These are phyloP conservation scores for Amia ocellicauda DNA, from an alignment of 2,113 vertebrate species.

Conservation along the genomic window DNA sequence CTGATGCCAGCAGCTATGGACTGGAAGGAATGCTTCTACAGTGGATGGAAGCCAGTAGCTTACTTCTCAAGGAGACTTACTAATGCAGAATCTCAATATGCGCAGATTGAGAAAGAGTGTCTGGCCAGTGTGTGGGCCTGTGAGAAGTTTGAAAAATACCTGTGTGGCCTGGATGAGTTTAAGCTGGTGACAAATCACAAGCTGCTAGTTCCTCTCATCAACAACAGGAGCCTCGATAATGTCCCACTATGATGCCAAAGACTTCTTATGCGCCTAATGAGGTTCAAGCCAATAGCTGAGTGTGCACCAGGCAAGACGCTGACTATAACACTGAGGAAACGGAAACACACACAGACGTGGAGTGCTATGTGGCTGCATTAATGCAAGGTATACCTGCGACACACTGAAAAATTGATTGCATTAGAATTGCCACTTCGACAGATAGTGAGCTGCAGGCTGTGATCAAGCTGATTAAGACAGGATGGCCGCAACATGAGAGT, in stretches of 20 bases:
- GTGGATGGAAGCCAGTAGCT: neutral
- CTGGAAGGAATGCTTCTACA: slow-evolving; percentile 36
- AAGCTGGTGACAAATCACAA: too few species aligned
- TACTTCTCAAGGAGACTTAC: slow-evolving; percentile 41
- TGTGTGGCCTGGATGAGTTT: neutral
- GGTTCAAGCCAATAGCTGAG: slow-evolving; percentile 19
- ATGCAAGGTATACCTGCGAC: neutral
- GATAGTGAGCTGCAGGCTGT: slow-evolving; percentile 6
- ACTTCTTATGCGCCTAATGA: slow-evolving; percentile 11
- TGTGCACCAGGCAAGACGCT: slow-evolving; percentile 18
- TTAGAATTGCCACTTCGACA: neutral
- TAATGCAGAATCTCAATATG: slow-evolving; percentile 36
- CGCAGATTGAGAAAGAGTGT: slow-evolving; percentile 4
- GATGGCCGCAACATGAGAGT: slow-evolving; percentile 17
- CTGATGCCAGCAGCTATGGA: slow-evolving; percentile 50
- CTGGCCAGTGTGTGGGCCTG: neutral
- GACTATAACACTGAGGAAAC: neutral
- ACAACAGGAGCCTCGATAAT: slow-evolving; percentile 31
- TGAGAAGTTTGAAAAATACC: neutral
- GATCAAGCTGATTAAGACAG: slow-evolving; percentile 5
- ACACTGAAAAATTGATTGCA: neutral
- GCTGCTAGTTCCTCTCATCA: slow-evolving; percentile 37
- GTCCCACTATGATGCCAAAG: slow-evolving; percentile 25
- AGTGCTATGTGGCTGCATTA: slow-evolving; percentile 14
- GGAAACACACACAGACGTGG: slow-evolving; percentile 2